Evolutionary conservation across 2,113 vertebrate genomes (phyloP), one percentile per base, ranked within the genome.

Genomic region (Tychaedon coryphoeus): DNA sequence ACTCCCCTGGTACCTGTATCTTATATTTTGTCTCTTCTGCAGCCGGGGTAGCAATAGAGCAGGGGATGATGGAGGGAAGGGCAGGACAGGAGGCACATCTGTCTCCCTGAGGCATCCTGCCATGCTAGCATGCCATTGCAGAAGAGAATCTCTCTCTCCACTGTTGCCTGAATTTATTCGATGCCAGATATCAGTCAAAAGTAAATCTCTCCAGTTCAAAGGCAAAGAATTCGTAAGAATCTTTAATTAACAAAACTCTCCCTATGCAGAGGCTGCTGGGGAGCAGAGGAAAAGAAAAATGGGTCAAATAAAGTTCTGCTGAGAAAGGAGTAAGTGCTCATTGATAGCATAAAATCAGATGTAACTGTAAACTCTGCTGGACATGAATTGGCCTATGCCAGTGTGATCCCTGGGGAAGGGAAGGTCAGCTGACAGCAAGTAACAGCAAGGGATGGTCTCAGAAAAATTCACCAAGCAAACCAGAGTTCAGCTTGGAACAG

Each of bases 161-260:
- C 24, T 73, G 38, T 70, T 70, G 71, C 29, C 0, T 88, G 85
- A 83, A 93, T 76, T 92, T 86, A 22, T 67, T 85, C 5, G 3
- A n/a, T 94, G 53, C 76, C n/a, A 85, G 65, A 8, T 73, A 88
- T 51, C 58, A 67, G 64, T 80, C 50, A 79, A 19, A 87, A 86
- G 90, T 60, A 54, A 85, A 77, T 77, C 5, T 7, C 71, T 86
- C 51, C 82, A 51, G 38, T 66, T 92, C 45, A 56, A 58, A 95
- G 87, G 17, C 3, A 1, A 64, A 75, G 34, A 66, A 50, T 91
- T 90, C 40, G n/a, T 88, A 82, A 75, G 74, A 87, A 71, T 58
- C 34, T 19, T 79, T 87, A 88, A 74, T 84, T 84, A 69, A 74
- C 29, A 50, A n/a, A 89, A 42, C 29, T 40, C 8, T 18, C 6